Percentiles rank a stretch among this genome's conserved stretches.
These are phyloP conservation scores for Erithacus rubecula DNA, from an alignment of 2,797 vertebrate species.

Conservation along the genomic window DNA sequence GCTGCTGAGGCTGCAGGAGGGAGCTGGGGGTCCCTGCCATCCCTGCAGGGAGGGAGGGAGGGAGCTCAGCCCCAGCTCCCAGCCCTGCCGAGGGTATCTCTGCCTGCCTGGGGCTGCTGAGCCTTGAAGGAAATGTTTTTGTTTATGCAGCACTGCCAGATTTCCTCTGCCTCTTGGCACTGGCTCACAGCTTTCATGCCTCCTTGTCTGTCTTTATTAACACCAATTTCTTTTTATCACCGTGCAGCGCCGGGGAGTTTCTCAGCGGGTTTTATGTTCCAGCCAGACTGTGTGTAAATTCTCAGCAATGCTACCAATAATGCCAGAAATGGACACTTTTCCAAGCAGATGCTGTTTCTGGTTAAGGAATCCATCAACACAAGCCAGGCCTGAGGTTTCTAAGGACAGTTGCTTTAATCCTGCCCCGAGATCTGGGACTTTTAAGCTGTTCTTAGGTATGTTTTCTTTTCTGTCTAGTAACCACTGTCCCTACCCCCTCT, in stretches of 20 bases:
- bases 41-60: not conserved
- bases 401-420: constrained; percentile 41
- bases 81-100: not conserved
- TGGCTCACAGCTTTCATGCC: constrained; percentile 51
- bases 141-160: constrained; percentile 69
- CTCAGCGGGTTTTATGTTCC: constrained; percentile 63
- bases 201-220: constrained; percentile 61
- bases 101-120: not conserved
- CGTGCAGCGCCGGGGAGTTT: constrained; percentile 2
- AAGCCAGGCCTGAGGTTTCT: constrained; percentile 26
- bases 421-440: not conserved
- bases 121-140: constrained; percentile 72
- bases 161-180: constrained; percentile 68
- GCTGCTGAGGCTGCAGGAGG: not conserved
- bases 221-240: constrained; percentile 58
- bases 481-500: not conserved
- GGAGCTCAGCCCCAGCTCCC: not conserved
- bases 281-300: constrained; percentile 53
- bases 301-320: constrained; percentile 62
- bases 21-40: not conserved
- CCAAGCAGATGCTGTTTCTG: constrained; percentile 61
- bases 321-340: constrained; percentile 47
- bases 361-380: constrained; percentile 54
- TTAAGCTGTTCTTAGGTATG: not conserved
- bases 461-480: constrained; percentile 16